Base-by-base conservation (phyloP, 1,140 invertebrate genomes). In the Lycorma delicatula region DNA sequence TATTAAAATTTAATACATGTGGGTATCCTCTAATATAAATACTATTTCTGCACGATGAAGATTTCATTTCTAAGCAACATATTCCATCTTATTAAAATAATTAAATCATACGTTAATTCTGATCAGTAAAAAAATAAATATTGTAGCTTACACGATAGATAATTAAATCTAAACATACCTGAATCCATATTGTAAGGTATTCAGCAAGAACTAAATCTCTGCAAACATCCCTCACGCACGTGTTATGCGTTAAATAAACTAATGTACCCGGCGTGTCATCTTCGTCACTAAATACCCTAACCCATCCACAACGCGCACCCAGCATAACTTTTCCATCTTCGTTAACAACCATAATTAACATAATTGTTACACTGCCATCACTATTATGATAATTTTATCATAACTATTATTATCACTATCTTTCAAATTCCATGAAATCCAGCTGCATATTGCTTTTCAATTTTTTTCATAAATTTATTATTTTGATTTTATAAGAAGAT, bases 111-210 rank as follows among this genome's bases (percentile, higher is more conserved):
- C n/a, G n/a, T n/a, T n/a, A n/a, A n/a, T n/a, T n/a, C n/a, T n/a
- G n/a, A n/a, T n/a, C n/a, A n/a, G n/a, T n/a, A n/a, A n/a, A n/a
- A n/a, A n/a, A n/a, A n/a, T n/a, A n/a, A n/a, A n/a, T n/a, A n/a
- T n/a, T n/a, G n/a, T n/a, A n/a, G n/a, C n/a, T n/a, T n/a, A n/a
- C n/a, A n/a, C n/a, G n/a, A n/a, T n/a, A n/a, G n/a, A n/a, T n/a
- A n/a, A n/a, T n/a, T n/a, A n/a, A n/a, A n/a, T n/a, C n/a, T n/a
- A 18, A 7, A 50, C 60, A 68, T 64, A 80, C 79, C 75, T 82
- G 80, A 11, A 82, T 63, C 75, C 80, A 84, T 48, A 84, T 64
- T 1, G 81, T 78, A 51, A 80, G 69, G 49, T 81, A 77, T 11
- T 78, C 74, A 38, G 73, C 72, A 1, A 83, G 70, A 3, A 78